Base-by-base conservation (phyloP, 2,888 invertebrate genomes). In the Hypolimnas misippus region DNA sequence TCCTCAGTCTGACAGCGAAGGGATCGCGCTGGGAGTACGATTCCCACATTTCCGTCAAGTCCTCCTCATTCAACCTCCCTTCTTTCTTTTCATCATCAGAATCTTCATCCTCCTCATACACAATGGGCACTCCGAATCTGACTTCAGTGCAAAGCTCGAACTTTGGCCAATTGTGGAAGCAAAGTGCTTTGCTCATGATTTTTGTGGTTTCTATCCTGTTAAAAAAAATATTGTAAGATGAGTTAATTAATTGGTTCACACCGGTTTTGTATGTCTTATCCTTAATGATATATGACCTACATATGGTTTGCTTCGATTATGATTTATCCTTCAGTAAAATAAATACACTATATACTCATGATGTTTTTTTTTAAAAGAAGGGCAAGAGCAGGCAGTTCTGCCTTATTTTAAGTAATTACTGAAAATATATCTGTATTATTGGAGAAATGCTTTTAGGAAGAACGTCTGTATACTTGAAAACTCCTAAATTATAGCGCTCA, bases 81-180 rank as follows among this genome's bases (percentile, higher is more conserved):
- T 75, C 75, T 62, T 61, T 64, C 0, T 74, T 73, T 0, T 76
- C 79, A 0, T 79, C 83, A 0, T 75, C 75, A 55, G 59, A 62
- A 0, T 74, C 74, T 7, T 44, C 40, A 40, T 40, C 19, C 4
- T 76, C 79, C 0, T 81, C 84, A 0, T 83, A 84, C 16, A 76
- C 74, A 19, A 92, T 78, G 0, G 87, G 82, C 0, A 92, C 82
- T 0, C 84, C 86, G 71, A 89, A 89, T 33, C 72, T 76, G 3
- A 93, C 79, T 19, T 81, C 78, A 0, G 82, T 74, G 67, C 92
- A 93, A 14, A 68, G 72, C 65, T 86, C 83, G 62, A 76, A 84
- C 56, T 78, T 75, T 0, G 92, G 92, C 92, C 92, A 92, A 68
- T 84, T 78, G 66, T 87, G 75, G 66, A 83, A 86, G 76, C 92